Base-by-base conservation (phyloP, 2,113 vertebrate genomes). In the Phyllopteryx taeniolatus region DNA sequence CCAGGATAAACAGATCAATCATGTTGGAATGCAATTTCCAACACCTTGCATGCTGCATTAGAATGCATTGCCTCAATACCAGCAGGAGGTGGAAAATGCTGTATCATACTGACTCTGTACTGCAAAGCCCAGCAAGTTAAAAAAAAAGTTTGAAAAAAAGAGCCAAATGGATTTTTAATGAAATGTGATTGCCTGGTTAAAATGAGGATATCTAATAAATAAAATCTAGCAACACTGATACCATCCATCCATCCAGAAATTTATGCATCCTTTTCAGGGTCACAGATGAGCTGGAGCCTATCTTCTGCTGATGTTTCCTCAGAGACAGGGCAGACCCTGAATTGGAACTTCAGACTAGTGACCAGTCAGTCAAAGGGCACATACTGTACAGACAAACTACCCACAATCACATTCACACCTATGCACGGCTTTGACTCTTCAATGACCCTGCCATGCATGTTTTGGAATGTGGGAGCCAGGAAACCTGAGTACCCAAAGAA, bases 1-100 rank as follows among this genome's bases (percentile, higher is more conserved):
- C 62, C 53, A 66, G 67, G 72, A 80, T 81, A 84, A 90, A 86
- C 77, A 84, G 64, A 89, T 91, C 86, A 80, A 80, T 90, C 85
- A 88, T 43, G 27, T 84, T 74, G 82, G 68, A 79, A 77, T 70
- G 79, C 83, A 15, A 86, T 84, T 86, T 82, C 71, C 77, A 77
- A 62, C 74, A 72, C 72, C 76, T 67, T 75, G 81, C 82, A 82
- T 47, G 60, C 49, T 43, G 35, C 74, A 84, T 87, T 73, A 72
- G 49, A 79, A 80, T 74, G 80, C 72, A 73, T 82, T 79, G 79
- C 71, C 76, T 72, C 62, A 78, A 77, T 43, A 53, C 64, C 75
- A 75, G 67, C 65, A 65, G 67, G 51, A 56, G n/a, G 27, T 68
- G 71, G 71, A 65, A 75, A 77, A 74, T 5, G 66, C 42, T 60